A percentile compares a stretch with the other conserved stretches of the same genome.
Evolutionary conservation across 2,888 invertebrate species (phyloP).

Genomic region (Tanypteryx hageni): DNA sequence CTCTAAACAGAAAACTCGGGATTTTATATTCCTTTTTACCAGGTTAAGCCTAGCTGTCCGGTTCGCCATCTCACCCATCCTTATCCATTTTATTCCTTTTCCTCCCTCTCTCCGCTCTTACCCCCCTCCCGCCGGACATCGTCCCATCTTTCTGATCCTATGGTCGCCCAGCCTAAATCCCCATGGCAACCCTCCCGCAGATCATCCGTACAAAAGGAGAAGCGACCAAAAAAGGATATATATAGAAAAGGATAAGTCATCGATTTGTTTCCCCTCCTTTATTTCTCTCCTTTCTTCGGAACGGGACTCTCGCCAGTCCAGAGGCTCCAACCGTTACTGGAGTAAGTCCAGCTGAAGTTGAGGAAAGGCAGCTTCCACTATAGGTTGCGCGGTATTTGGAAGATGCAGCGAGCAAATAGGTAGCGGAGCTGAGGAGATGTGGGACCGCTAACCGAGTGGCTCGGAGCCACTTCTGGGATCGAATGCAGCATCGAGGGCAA

Average conservation of each 20-base stretch:
- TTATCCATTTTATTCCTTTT: too few species aligned
- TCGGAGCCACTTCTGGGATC: not conserved
- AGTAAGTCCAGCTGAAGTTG: not conserved
- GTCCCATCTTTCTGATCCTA: too few species aligned
- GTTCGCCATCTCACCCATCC: too few species aligned
- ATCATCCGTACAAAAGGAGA: not conserved
- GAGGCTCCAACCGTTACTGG: not conserved
- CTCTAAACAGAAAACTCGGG: too few species aligned
- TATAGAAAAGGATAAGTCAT: not conserved
- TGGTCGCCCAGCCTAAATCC: too few species aligned
- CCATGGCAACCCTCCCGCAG: not conserved
- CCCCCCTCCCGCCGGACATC: too few species aligned
- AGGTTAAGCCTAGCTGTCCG: too few species aligned
- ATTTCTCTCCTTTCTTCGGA: not conserved
- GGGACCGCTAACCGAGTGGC: not conserved
- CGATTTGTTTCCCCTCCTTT: not conserved
- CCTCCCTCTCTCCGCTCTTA: too few species aligned
- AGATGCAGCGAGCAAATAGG: not conserved
- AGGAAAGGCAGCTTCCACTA: not conserved
- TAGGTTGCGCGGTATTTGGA: not conserved
- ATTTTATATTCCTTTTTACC: too few species aligned
- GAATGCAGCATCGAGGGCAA: not conserved
- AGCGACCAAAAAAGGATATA: not conserved
- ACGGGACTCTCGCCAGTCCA: slow-evolving; percentile 9
- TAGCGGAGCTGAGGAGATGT: not conserved